phyloP scores from a whole-genome alignment of 2,113 vertebrate species.

The Capricornis sumatraensis region DNA sequence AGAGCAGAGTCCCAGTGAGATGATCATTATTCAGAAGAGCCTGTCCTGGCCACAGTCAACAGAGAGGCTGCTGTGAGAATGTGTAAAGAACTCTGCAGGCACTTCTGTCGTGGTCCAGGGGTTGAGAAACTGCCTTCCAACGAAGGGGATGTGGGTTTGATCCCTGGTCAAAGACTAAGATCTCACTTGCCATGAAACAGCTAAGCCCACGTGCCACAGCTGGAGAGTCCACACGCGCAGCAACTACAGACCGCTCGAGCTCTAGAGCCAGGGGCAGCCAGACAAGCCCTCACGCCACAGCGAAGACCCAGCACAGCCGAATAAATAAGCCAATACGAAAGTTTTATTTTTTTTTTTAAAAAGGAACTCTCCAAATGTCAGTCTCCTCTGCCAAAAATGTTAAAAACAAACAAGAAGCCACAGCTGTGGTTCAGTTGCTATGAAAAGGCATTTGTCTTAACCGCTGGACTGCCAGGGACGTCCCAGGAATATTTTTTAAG shows the following conservation, averaged over 20 bases:
- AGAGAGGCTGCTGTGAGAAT: not conserved
- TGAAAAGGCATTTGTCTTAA: not conserved
- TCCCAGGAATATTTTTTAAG: not conserved
- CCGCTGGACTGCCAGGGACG: not conserved
- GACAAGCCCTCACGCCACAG: fast-evolving
- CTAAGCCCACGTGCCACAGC: not conserved
- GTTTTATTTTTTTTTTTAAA: not conserved
- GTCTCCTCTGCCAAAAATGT: not conserved
- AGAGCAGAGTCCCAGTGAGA: not conserved
- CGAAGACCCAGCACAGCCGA: not conserved
- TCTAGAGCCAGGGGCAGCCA: not conserved
- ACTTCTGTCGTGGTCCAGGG: not conserved
- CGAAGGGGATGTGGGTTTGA: not conserved
- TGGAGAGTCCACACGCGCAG: fast-evolving
- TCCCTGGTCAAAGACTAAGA: not conserved
- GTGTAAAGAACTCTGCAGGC: not conserved
- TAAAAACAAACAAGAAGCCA: not conserved
- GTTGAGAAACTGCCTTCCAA: not conserved
- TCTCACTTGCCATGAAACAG: not conserved
- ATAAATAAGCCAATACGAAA: fast-evolving
- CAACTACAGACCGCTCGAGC: fast-evolving
- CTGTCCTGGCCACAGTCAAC: not conserved
- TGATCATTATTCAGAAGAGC: too few relatives aligned
- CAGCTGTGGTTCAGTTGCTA: not conserved
- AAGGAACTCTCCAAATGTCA: not conserved